Conservation (phyloP, 1,140 invertebrate genomes). For the Drosophila baimaii region DNA sequence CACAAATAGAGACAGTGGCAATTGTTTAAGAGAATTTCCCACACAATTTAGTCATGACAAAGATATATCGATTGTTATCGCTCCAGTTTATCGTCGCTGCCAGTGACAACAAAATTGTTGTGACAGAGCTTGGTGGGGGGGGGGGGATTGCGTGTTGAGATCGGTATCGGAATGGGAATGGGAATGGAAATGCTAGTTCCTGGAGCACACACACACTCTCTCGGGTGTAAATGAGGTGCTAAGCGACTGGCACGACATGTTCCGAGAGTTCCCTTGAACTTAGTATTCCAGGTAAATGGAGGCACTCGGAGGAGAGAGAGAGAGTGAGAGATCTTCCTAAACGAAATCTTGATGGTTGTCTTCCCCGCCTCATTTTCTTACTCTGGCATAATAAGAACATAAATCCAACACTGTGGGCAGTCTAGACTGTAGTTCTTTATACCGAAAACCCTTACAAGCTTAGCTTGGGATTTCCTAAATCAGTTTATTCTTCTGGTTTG, state of each 20-base stretch:
- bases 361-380: neutral
- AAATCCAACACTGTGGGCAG: constrained; percentile 17
- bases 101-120: constrained; percentile 35
- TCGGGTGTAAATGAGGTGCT: constrained; percentile 61
- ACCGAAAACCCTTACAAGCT: constrained; percentile 5
- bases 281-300: constrained; percentile 56
- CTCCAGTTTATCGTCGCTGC: constrained; percentile 24
- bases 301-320: neutral
- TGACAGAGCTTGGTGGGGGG: constrained; percentile 31
- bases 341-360: constrained; percentile 12
- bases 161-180: constrained; percentile 17
- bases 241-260: constrained; percentile 48
- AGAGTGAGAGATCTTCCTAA: neutral
- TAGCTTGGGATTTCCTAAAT: constrained; percentile 10
- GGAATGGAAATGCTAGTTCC: constrained; percentile 30
- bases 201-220: constrained; percentile 3
- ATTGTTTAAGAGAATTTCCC: constrained; percentile 52
- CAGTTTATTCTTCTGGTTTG: neutral
- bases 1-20: constrained; percentile 27
- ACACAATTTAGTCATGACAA: constrained; percentile 32
- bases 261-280: constrained; percentile 50
- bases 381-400: constrained; percentile 27
- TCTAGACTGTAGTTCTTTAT: constrained; percentile 9
- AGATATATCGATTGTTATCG: constrained; percentile 30
- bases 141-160: constrained; percentile 31